Conservation (phyloP, 37 sponge, comb jelly and placozoan species). For the Geodia barretti region DNA sequence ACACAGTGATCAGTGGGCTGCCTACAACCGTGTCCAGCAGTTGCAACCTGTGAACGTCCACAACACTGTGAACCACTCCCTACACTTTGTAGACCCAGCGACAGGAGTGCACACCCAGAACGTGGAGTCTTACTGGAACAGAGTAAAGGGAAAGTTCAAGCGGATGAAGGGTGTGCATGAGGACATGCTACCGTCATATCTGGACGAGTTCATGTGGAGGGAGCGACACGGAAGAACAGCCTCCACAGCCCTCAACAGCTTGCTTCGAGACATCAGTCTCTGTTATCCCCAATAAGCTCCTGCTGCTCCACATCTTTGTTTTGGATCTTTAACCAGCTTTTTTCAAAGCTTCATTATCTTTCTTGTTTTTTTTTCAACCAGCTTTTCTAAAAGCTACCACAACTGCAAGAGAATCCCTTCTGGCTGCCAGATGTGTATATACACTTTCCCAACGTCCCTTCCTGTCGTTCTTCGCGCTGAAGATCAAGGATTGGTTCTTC, state of each 20-base stretch:
- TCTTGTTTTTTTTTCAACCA: not conserved
- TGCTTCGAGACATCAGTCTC: constrained; percentile 24
- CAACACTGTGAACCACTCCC: constrained; percentile 42
- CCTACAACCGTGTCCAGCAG: constrained; percentile 3
- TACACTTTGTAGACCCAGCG: constrained; percentile 43
- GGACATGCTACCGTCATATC: constrained; percentile 10
- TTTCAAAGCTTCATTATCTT: not conserved
- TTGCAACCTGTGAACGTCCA: not conserved
- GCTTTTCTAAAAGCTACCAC: not conserved
- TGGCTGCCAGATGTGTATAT: not conserved
- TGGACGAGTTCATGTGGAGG: constrained; percentile 31
- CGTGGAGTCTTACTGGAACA: constrained; percentile 20
- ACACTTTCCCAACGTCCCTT: not conserved
- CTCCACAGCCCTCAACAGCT: not conserved
- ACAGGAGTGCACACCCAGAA: constrained; percentile 40
- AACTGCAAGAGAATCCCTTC: not conserved
- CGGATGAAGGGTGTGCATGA: not conserved
- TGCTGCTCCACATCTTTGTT: too few relatives aligned
- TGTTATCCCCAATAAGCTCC: constrained; percentile 16
- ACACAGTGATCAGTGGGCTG: constrained; percentile 19
- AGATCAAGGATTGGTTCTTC: too few relatives aligned
- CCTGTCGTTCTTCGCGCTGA: not conserved
- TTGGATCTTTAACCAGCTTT: too few relatives aligned
- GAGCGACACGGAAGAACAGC: constrained; percentile 39
- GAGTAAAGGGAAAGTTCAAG: constrained; percentile 11